phyloP scores from a whole-genome alignment of 2,797 vertebrate genomes.

The Galaxias olidus region DNA sequence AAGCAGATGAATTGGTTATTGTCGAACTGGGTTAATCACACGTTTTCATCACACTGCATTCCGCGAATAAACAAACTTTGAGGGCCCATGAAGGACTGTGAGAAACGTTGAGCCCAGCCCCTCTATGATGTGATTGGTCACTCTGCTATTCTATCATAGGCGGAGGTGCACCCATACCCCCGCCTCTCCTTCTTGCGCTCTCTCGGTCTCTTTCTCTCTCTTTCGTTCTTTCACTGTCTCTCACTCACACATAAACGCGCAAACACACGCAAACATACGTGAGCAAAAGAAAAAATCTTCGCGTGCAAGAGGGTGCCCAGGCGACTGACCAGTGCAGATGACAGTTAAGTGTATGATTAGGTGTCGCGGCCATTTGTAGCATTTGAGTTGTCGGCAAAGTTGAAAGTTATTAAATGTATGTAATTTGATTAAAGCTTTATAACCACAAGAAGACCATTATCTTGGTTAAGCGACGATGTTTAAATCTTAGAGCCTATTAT shows the following conservation, averaged over 20 bases:
- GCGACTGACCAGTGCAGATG: constrained; percentile 48
- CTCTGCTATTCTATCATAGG: constrained; percentile 71
- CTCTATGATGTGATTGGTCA: constrained; percentile 74
- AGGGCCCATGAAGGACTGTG: constrained; percentile 79
- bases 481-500: too few species aligned
- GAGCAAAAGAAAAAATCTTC: constrained; percentile 44
- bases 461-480: not conserved
- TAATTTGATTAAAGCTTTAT: not conserved
- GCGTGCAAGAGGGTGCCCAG: constrained; percentile 30
- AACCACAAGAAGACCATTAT: not conserved
- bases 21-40: constrained; percentile 73
- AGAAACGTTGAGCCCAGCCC: constrained; percentile 74
- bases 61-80: constrained; percentile 87
- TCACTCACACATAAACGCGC: constrained; percentile 36
- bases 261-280: constrained; percentile 29
- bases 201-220: constrained; percentile 42
- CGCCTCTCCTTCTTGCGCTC: constrained; percentile 27
- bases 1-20: constrained; percentile 73
- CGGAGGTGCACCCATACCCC: constrained; percentile 41
- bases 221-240: too few species aligned
- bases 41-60: constrained; percentile 83
- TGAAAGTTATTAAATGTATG: not conserved
- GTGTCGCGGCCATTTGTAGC: constrained; percentile 10
- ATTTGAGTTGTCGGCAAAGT: not conserved
- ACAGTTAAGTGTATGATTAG: constrained; percentile 25